These are phyloP conservation scores for Dolomedes plantarius DNA, from an alignment of 2,888 invertebrate genomes.

Conservation along the genomic window DNA sequence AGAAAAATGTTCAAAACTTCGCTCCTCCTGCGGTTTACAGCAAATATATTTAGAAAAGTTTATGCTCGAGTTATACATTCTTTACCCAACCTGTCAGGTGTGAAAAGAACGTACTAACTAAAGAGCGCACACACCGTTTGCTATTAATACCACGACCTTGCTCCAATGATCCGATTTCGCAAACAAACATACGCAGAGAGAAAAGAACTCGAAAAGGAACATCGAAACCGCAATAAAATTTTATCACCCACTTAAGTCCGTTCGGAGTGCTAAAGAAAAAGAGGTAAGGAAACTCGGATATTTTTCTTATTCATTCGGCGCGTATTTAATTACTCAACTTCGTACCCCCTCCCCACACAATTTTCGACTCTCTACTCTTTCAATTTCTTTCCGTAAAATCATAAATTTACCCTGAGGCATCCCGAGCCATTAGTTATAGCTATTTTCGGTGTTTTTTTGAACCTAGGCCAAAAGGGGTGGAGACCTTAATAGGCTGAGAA, in stretches of 20 bases:
- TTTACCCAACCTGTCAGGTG: not conserved
- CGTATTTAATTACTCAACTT: not conserved
- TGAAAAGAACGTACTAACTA: not conserved
- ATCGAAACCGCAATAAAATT: conserved; percentile 21
- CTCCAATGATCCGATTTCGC: conserved; percentile 23
- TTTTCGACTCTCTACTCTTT: not conserved
- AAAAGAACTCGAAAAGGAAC: not conserved
- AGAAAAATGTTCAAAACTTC: no score
- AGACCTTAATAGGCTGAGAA: not conserved
- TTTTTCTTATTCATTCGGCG: not conserved
- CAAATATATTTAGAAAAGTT: not conserved
- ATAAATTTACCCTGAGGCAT: conserved; percentile 8
- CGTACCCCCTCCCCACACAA: not conserved
- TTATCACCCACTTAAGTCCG: conserved; percentile 4
- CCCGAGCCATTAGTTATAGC: conserved; percentile 37
- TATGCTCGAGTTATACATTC: not conserved
- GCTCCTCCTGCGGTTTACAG: no score
- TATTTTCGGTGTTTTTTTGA: conserved; percentile 34
- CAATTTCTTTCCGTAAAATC: not conserved
- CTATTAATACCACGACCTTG: conserved; percentile 49
- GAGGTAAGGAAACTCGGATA: not conserved
- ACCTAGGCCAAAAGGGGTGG: not conserved
- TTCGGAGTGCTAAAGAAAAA: not conserved
- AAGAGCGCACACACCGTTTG: not conserved
- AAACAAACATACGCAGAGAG: not conserved